These are phyloP conservation scores for Plebejus argus DNA, from an alignment of 2,888 invertebrate genomes.

Conservation along the genomic window DNA sequence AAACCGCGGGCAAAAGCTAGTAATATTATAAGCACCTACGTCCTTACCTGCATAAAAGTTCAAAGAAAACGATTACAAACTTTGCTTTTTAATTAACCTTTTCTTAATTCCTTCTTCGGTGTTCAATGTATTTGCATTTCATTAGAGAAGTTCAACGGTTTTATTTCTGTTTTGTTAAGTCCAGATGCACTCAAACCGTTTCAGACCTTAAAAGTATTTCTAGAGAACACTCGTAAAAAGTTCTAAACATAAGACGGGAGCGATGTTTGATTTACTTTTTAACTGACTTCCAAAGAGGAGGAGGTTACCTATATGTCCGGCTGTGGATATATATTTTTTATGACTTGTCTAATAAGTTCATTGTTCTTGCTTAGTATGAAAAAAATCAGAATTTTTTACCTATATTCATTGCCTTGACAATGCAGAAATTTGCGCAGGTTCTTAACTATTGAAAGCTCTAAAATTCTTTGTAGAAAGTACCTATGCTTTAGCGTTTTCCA, in stretches of 20 bases:
- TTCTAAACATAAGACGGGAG: not conserved
- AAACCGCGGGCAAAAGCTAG: too few species aligned
- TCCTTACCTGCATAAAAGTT: not conserved
- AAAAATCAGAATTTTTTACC: not conserved
- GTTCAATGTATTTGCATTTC: constrained; percentile 16
- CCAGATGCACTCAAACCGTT: constrained; percentile 11
- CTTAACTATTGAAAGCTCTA: too few species aligned
- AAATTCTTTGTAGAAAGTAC: too few species aligned
- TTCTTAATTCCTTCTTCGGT: not conserved
- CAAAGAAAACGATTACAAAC: not conserved
- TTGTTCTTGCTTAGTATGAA: not conserved
- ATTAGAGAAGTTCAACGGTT: constrained; percentile 18
- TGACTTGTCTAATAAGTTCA: not conserved
- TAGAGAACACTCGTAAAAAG: constrained; percentile 9
- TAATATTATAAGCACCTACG: too few species aligned
- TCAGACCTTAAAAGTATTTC: not conserved
- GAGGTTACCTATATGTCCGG: too few species aligned
- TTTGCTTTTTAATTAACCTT: not conserved
- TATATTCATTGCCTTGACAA: too few species aligned
- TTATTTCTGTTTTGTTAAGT: constrained; percentile 7
- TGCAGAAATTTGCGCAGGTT: not conserved
- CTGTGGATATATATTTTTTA: not conserved
- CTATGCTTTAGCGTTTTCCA: not conserved
- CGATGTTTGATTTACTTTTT: not conserved
- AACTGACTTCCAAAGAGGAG: too few species aligned